Evolutionary conservation across 2,888 invertebrate species (phyloP).

Genomic region (Ceriagrion tenellum): DNA sequence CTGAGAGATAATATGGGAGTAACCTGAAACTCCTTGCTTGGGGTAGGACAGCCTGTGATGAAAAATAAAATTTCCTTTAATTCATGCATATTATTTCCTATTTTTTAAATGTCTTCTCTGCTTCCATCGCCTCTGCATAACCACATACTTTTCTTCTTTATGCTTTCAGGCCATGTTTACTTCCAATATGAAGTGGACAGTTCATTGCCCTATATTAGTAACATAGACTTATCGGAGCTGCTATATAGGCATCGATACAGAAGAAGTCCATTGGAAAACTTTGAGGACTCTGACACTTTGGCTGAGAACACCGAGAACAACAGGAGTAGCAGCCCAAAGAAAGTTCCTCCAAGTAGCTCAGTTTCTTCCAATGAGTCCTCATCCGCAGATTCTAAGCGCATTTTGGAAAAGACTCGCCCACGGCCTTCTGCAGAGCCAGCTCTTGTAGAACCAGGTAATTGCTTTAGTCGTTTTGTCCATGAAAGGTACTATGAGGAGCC

Average conservation of each 20-base stretch:
- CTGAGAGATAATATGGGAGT: too few relatives aligned
- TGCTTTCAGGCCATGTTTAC: conserved; percentile 33
- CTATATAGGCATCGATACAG: not conserved
- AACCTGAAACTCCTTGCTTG: too few relatives aligned
- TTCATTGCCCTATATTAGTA: conserved; percentile 22
- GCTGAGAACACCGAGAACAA: conserved; percentile 36
- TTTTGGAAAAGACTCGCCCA: not conserved
- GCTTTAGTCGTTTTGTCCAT: not conserved
- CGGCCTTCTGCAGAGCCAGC: not conserved
- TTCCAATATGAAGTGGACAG: conserved; percentile 57
- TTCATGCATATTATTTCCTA: too few relatives aligned
- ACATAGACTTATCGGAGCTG: conserved; percentile 32
- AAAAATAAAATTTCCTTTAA: too few relatives aligned
- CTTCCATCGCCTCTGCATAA: too few relatives aligned
- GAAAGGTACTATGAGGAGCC: too few relatives aligned
- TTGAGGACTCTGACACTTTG: not conserved
- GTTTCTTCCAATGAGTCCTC: conserved; percentile 48
- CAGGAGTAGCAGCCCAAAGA: conserved; percentile 51
- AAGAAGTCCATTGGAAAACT: conserved; percentile 33
- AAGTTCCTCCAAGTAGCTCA: conserved; percentile 44
- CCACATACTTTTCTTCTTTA: not conserved
- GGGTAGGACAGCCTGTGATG: too few relatives aligned
- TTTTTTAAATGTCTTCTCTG: too few relatives aligned
- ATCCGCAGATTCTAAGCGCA: not conserved
- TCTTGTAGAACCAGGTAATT: not conserved